A percentile compares a stretch with the other conserved stretches of the same genome.
Evolutionary conservation across 2,797 vertebrate genomes (phyloP).

Genomic region (Cyclopterus lumpus): DNA sequence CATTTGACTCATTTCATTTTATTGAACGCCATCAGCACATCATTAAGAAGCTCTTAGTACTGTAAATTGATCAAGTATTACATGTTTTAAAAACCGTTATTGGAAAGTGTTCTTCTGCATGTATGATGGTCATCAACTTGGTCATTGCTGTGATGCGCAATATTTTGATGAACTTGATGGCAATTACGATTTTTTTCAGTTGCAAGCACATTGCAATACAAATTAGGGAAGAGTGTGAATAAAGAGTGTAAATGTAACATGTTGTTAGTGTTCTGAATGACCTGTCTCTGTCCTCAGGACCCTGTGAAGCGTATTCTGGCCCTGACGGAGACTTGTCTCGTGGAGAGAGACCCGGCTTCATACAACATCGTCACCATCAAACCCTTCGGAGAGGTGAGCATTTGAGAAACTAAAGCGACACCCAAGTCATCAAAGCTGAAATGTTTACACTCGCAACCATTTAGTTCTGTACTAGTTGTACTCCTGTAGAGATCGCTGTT

Average conservation of each 20-base stretch:
- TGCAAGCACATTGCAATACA: background rate
- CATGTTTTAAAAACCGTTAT: background rate
- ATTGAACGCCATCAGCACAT: background rate
- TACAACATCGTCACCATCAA: slow-evolving; percentile 98
- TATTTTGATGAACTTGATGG: background rate
- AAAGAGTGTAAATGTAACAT: background rate
- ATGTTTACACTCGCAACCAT: background rate
- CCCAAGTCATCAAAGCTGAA: background rate
- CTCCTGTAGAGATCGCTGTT: slow-evolving; percentile 4
- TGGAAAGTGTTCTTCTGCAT: background rate
- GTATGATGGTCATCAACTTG: background rate
- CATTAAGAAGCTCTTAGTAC: background rate
- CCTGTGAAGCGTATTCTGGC: slow-evolving; percentile 93
- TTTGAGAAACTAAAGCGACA: background rate
- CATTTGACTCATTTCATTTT: too few species aligned
- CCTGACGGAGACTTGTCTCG: slow-evolving; percentile 96
- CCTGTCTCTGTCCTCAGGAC: slow-evolving; percentile 84
- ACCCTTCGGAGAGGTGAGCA: slow-evolving; percentile 94
- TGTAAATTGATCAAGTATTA: background rate
- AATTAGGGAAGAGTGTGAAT: background rate
- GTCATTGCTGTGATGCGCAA: background rate
- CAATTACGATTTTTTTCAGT: background rate
- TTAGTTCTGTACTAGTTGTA: background rate
- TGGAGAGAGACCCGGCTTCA: slow-evolving; percentile 96
- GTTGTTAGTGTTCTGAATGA: background rate